phyloP scores from a whole-genome alignment of 2,113 vertebrate species.

The Colinus virginianus region DNA sequence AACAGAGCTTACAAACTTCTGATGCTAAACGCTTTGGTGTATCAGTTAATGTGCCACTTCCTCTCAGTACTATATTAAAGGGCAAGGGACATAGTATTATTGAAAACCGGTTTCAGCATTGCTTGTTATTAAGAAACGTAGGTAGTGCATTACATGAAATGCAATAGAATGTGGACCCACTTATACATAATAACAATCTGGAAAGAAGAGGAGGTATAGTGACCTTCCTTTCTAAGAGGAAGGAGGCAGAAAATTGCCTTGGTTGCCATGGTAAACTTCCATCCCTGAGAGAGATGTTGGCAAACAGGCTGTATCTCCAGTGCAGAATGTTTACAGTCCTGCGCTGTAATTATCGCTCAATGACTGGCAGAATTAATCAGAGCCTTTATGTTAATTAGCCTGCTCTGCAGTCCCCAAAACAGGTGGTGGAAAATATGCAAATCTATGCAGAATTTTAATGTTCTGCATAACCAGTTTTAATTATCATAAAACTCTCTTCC shows the following conservation, averaged over 20 bases:
- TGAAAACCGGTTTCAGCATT: slow-evolving; percentile 67
- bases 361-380: slow-evolving; percentile 98
- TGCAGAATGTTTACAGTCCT: slow-evolving; percentile 86
- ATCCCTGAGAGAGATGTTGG: slow-evolving; percentile 85
- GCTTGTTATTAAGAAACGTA: slow-evolving; percentile 67
- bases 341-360: slow-evolving; percentile 86
- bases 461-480: slow-evolving; percentile 93
- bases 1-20: slow-evolving; percentile 42
- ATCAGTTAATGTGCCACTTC: slow-evolving; percentile 26
- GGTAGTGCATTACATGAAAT: slow-evolving; percentile 63
- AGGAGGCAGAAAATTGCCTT: slow-evolving; percentile 81
- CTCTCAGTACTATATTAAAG: slow-evolving; percentile 50
- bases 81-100: slow-evolving; percentile 52
- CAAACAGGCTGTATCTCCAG: slow-evolving; percentile 85
- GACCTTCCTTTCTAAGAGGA: slow-evolving; percentile 82
- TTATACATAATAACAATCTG: slow-evolving; percentile 73
- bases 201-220: slow-evolving; percentile 74
- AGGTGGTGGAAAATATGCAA: slow-evolving; percentile 99
- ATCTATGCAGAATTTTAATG: slow-evolving; percentile 98
- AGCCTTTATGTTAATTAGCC: slow-evolving; percentile 97
- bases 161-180: slow-evolving; percentile 65
- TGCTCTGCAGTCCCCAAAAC: slow-evolving; percentile 94
- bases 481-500: slow-evolving; percentile 89
- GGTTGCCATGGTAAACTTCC: slow-evolving; percentile 87
- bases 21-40: neutral